Base-by-base conservation (phyloP, 2,888 invertebrate species). In the Plebejus melissa region DNA sequence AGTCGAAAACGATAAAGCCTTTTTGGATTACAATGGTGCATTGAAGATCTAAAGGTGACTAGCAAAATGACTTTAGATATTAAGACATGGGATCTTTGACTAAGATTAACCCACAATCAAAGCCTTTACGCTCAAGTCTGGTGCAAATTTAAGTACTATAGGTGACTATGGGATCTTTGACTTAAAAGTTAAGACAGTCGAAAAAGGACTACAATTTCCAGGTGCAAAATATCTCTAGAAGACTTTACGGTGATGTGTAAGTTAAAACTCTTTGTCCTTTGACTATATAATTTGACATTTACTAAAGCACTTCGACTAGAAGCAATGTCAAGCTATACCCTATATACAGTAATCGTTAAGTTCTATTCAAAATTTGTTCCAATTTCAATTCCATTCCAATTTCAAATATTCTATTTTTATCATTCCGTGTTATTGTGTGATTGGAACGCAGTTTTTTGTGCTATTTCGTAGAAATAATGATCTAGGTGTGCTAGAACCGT, bases 401-500 rank as follows among this genome's bases (percentile, higher is more conserved):
- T 57, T 16, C 57, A 60, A 28, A 65, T 13, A 58, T 58, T 58
- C 58, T 22, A 58, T 58, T 58, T 22, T 58, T 22, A 65, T 32
- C 65, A 65, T 65, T 65, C 46, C 50, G 46, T 50, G 2, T 72
- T 54, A 28, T 32, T n/a, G 9, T 50, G 70, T 71, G 57, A 57
- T 38, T 69, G 38, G 57, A 75, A 71, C 32, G 3, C 11, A 75
- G 70, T 58, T 28, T 28, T 58, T 28, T 57, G 57, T 71, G 75
- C 41, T 75, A 41, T 75, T 41, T 4, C 28, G 71, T 71, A 58
- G 58, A 38, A 70, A 54, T 69, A 69, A 46, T 69, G 78, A 79
- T 88, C 86, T 88, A 87, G 83, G 84, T 87, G 90, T 88, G 87
- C 88, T 88, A 83, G 87, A 86, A 86, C 90, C 89, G 86, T 85